Evolutionary conservation across 1,140 invertebrate genomes (phyloP).

Genomic region (Temnothorax curvispinosus): DNA sequence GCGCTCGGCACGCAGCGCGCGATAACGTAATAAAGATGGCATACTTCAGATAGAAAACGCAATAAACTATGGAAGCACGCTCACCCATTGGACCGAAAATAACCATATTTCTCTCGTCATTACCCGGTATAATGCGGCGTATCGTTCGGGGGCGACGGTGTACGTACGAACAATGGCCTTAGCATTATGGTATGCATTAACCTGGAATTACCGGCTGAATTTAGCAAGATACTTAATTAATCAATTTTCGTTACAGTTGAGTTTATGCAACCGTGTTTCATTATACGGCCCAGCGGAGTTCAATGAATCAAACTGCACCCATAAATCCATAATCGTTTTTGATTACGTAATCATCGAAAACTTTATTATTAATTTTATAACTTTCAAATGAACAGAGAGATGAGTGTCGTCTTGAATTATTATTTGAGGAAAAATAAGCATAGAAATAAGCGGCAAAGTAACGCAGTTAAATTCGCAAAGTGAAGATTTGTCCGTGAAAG

Average conservation of each 20-base stretch:
- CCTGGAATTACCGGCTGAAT: constrained; percentile 60
- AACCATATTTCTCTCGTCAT: constrained; percentile 75
- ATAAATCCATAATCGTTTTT: constrained; percentile 15
- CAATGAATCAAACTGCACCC: constrained; percentile 22
- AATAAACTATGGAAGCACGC: constrained; percentile 77
- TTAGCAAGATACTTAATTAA: constrained; percentile 51
- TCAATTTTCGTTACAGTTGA: constrained; percentile 62
- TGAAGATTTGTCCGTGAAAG: neutral
- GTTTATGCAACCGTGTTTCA: constrained; percentile 26
- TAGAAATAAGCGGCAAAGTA: neutral
- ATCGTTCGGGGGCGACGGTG: constrained; percentile 56
- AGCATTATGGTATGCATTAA: constrained; percentile 68
- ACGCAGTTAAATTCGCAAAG: neutral
- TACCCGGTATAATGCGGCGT: constrained; percentile 66
- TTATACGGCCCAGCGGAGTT: constrained; percentile 7
- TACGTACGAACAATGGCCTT: constrained; percentile 63
- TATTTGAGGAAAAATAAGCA: neutral
- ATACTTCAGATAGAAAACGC: constrained; percentile 78
- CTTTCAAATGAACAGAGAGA: neutral
- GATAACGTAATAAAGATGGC: constrained; percentile 80
- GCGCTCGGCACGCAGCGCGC: constrained; percentile 71
- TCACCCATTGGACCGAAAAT: constrained; percentile 73
- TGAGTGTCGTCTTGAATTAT: neutral
- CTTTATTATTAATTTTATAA: neutral
- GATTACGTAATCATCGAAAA: neutral